Percentiles rank a stretch among this genome's conserved stretches.
Evolutionary conservation across 2,888 invertebrate genomes (phyloP).

Genomic region (Heteromyza rotundicornis): DNA sequence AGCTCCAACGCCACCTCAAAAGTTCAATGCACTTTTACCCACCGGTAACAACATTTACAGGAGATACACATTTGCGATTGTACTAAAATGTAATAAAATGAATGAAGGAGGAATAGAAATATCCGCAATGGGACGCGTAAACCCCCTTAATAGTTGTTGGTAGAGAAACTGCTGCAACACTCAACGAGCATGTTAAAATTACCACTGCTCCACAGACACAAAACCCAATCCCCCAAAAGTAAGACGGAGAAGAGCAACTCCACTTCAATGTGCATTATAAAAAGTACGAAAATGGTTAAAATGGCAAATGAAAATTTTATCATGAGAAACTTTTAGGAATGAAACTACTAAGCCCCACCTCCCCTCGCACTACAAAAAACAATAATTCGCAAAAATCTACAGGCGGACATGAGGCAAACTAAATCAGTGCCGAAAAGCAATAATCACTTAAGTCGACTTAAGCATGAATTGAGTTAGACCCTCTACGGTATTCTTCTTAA

Average conservation of each 20-base stretch:
- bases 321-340: not conserved
- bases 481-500: no score
- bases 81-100: not conserved
- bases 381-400: not conserved
- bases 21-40: not conserved
- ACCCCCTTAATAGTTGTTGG: no score
- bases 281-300: not conserved
- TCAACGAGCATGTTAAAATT: not conserved
- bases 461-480: no score
- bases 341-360: not conserved
- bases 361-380: no score
- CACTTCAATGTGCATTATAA: not conserved
- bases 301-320: not conserved
- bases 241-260: no score
- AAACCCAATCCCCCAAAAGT: no score
- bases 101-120: not conserved
- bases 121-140: no score
- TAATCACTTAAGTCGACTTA: no score
- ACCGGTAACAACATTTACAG: not conserved
- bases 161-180: not conserved
- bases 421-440: no score
- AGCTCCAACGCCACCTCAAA: not conserved
- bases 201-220: no score
- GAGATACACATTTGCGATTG: not conserved
- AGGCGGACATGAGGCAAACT: not conserved